Conservation (phyloP, 2,113 vertebrate species). For the Potamarius usumacintae region DNA sequence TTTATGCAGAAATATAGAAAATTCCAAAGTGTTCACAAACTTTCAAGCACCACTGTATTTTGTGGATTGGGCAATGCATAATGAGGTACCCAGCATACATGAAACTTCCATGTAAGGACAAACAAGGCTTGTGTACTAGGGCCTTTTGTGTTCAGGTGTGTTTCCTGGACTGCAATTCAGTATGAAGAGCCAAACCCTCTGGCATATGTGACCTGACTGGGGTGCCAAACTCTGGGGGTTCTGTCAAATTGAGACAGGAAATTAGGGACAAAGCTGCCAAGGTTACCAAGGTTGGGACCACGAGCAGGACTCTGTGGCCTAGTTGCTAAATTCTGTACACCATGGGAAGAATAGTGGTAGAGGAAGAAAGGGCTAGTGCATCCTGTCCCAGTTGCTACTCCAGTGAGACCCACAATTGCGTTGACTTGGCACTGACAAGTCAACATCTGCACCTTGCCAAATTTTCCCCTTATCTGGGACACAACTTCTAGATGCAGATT, state of each 20-base stretch:
- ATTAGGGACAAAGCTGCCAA: not conserved
- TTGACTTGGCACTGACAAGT: not conserved
- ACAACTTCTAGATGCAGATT: not conserved
- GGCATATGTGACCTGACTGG: not conserved
- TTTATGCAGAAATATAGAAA: too few species aligned
- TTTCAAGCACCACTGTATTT: not conserved
- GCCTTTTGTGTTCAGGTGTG: not conserved
- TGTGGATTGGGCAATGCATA: not conserved
- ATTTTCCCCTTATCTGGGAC: not conserved
- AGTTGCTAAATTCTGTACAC: slow-evolving; percentile 26
- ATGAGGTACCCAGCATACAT: not conserved
- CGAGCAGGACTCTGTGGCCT: slow-evolving; percentile 17
- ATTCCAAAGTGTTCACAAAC: too few species aligned
- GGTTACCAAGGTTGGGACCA: slow-evolving; percentile 7
- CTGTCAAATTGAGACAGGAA: not conserved
- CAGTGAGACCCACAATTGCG: not conserved
- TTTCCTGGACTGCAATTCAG: not conserved
- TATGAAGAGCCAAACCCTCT: not conserved
- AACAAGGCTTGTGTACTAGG: not conserved
- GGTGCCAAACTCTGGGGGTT: not conserved
- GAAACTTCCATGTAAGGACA: not conserved
- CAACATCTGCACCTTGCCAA: slow-evolving; percentile 8
- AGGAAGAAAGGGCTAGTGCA: not conserved
- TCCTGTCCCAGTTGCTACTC: not conserved
- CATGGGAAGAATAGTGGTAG: slow-evolving; percentile 2